Evolutionary conservation across 2,888 invertebrate genomes (phyloP).

Genomic region (Arrhopalites spinosus): DNA sequence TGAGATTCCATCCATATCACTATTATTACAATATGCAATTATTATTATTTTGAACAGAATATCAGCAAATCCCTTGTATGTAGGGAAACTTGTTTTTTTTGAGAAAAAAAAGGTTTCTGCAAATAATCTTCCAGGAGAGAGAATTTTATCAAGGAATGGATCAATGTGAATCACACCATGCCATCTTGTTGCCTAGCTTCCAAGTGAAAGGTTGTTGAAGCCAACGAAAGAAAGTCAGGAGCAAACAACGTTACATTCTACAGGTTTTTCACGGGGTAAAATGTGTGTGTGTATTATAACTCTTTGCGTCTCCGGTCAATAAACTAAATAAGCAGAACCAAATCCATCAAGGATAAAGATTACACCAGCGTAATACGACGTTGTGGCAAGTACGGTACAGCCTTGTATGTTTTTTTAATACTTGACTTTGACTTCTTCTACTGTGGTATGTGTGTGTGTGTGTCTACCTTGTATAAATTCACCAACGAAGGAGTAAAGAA

Average conservation of each 20-base stretch:
- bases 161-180: slow-evolving; percentile 3
- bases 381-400: no score
- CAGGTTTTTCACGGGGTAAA: background rate
- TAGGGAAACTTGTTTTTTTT: no score
- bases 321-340: slow-evolving; percentile 28
- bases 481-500: no score
- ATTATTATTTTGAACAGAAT: no score
- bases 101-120: no score
- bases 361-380: background rate
- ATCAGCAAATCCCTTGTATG: no score
- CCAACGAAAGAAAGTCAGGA: background rate
- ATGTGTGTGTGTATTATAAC: background rate
- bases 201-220: slow-evolving; percentile 4
- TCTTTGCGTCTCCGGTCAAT: slow-evolving; percentile 29
- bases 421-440: background rate
- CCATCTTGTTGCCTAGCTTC: slow-evolving; percentile 13
- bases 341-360: slow-evolving; percentile 31
- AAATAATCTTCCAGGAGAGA: no score
- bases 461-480: background rate
- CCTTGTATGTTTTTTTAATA: slow-evolving; percentile 10
- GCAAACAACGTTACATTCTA: background rate
- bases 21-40: no score
- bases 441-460: background rate
- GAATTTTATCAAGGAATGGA: background rate
- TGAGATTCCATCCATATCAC: no score